These are phyloP conservation scores for Sinonovacula constricta DNA, from an alignment of 1,140 invertebrate species.

Conservation along the genomic window DNA sequence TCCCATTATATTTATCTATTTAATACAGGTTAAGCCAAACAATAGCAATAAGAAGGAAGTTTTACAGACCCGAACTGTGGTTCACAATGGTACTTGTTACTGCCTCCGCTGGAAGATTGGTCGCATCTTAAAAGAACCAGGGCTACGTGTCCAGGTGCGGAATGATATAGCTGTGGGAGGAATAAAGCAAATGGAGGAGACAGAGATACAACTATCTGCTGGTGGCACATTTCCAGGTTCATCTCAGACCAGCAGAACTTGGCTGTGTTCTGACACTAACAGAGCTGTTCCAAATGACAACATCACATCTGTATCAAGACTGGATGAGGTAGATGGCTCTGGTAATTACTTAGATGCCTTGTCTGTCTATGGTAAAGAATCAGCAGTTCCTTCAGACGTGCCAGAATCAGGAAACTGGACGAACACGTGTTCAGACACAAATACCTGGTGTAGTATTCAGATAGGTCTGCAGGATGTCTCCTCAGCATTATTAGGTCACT, in stretches of 20 bases:
- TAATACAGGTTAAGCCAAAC: constrained; percentile 34
- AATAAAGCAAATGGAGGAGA: not conserved
- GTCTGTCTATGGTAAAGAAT: no score
- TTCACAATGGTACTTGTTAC: not conserved
- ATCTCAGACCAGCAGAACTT: not conserved
- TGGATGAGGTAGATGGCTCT: not conserved
- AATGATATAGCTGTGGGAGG: no score
- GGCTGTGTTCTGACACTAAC: not conserved
- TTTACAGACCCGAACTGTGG: constrained; percentile 2
- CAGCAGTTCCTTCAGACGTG: not conserved
- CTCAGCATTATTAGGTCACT: not conserved
- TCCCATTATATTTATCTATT: no score
- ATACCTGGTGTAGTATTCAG: not conserved
- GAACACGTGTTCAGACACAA: not conserved
- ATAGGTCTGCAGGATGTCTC: not conserved
- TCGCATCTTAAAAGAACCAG: constrained; percentile 41
- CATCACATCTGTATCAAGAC: not conserved
- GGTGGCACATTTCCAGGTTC: not conserved
- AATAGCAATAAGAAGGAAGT: constrained; percentile 30
- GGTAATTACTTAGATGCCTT: no score
- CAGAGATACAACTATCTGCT: not conserved
- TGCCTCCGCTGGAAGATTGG: constrained; percentile 34
- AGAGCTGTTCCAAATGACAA: not conserved
- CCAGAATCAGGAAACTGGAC: not conserved
- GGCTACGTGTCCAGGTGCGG: constrained; percentile 12